These are phyloP conservation scores for Diploptera punctata DNA, from an alignment of 2,888 invertebrate genomes.

Conservation along the genomic window DNA sequence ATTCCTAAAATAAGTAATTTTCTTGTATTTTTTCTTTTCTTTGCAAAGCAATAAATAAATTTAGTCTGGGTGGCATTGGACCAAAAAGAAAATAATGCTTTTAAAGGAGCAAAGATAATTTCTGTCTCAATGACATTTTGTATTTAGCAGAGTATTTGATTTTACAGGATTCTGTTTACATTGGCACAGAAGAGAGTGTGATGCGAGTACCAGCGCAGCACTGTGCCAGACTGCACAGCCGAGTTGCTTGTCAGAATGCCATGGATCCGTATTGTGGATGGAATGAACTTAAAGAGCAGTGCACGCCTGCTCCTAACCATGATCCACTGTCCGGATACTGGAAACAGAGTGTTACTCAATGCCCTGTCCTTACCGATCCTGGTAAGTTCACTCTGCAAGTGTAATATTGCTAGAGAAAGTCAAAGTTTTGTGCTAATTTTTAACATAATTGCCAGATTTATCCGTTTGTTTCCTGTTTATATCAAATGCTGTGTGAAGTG, in stretches of 20 bases:
- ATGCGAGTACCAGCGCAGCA: constrained; percentile 78
- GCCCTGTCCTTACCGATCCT: constrained; percentile 71
- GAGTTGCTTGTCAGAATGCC: constrained; percentile 77
- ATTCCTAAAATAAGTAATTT: too few relatives aligned
- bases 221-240: constrained; percentile 74
- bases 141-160: too few relatives aligned
- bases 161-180: constrained; percentile 60
- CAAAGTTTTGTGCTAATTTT: too few relatives aligned
- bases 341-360: constrained; percentile 73
- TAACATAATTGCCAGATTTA: too few relatives aligned
- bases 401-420: too few relatives aligned
- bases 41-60: too few relatives aligned
- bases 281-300: constrained; percentile 78
- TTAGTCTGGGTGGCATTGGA: too few relatives aligned
- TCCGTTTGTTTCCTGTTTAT: too few relatives aligned
- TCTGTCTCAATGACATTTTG: background rate
- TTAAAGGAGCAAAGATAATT: too few relatives aligned
- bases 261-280: constrained; percentile 96
- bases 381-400: constrained; percentile 53
- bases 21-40: too few relatives aligned
- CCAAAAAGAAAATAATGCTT: too few relatives aligned
- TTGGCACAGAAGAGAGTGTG: constrained; percentile 72
- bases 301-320: constrained; percentile 72
- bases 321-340: constrained; percentile 71
- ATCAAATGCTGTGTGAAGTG: too few relatives aligned